These are phyloP conservation scores for Zoanthus sansibaricus DNA, from an alignment of 92 coral and sea anemone species.

Conservation along the genomic window DNA sequence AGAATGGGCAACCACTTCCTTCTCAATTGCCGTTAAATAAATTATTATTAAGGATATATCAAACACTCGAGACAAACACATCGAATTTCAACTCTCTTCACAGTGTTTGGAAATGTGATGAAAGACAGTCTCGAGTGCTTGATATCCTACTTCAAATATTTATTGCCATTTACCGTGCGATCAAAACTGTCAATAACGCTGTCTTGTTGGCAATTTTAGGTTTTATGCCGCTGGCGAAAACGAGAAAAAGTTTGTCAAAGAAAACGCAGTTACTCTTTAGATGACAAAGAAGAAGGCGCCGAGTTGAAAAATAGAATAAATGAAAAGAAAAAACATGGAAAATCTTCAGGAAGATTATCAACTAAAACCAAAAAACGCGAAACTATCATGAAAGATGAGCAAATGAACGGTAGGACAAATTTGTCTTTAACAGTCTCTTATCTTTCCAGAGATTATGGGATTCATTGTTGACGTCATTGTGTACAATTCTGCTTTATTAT, in stretches of 20 bases:
- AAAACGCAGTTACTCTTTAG: not conserved
- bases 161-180: too few species aligned
- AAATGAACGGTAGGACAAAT: constrained; percentile 1
- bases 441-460: not conserved
- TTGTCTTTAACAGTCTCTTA: not conserved
- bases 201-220: not conserved
- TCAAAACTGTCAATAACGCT: too few species aligned
- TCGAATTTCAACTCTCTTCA: too few species aligned
- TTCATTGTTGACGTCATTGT: not conserved
- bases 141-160: not conserved
- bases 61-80: too few species aligned
- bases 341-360: not conserved
- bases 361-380: not conserved
- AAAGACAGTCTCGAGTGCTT: too few species aligned
- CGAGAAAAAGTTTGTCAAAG: not conserved
- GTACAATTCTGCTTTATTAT: not conserved
- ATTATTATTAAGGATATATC: too few species aligned
- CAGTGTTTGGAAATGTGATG: too few species aligned
- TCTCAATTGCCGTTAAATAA: too few species aligned
- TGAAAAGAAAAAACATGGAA: not conserved
- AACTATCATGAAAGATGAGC: not conserved
- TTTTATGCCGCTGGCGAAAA: constrained; percentile 36
- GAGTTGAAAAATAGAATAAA: not conserved
- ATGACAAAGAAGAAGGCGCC: not conserved
- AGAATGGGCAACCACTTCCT: too few species aligned